Evolutionary conservation across 2,113 vertebrate genomes (phyloP).

Genomic region (Rhombomys opimus): DNA sequence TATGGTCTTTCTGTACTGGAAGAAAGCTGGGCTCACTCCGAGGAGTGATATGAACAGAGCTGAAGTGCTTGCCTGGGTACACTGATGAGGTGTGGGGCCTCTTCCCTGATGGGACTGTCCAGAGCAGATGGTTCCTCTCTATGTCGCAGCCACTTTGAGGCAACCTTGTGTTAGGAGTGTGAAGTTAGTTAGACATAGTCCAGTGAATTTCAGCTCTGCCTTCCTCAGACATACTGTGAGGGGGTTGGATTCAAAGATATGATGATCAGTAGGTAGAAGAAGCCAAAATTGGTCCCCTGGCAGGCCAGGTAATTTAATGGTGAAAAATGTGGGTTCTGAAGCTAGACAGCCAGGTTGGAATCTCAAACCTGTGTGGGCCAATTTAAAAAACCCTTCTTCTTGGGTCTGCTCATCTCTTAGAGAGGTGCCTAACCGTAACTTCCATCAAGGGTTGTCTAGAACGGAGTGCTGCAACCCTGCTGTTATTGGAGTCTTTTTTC

Average conservation of each 20-base stretch:
- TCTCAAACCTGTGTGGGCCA: background rate
- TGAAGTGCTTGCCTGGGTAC: background rate
- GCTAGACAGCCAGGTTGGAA: too few species aligned
- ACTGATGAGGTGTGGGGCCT: too few species aligned
- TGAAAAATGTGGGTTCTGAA: background rate
- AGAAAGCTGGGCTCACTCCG: background rate
- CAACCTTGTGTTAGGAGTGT: background rate
- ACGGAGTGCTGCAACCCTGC: rapidly evolving
- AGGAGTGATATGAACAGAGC: background rate
- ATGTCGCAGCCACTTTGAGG: background rate
- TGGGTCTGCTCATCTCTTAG: background rate
- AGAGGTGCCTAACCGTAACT: background rate
- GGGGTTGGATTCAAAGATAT: too few species aligned
- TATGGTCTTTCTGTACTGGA: background rate
- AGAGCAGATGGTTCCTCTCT: background rate
- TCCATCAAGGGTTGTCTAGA: background rate
- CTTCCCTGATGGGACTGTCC: background rate
- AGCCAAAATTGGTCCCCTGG: background rate
- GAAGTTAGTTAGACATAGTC: background rate
- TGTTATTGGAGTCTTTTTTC: background rate
- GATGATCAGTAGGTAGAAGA: background rate
- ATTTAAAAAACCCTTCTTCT: background rate
- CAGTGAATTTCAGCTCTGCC: background rate
- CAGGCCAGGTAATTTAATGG: background rate
- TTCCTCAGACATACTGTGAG: background rate